Conservation (phyloP, 2,113 vertebrate genomes). For the Chionis minor region DNA sequence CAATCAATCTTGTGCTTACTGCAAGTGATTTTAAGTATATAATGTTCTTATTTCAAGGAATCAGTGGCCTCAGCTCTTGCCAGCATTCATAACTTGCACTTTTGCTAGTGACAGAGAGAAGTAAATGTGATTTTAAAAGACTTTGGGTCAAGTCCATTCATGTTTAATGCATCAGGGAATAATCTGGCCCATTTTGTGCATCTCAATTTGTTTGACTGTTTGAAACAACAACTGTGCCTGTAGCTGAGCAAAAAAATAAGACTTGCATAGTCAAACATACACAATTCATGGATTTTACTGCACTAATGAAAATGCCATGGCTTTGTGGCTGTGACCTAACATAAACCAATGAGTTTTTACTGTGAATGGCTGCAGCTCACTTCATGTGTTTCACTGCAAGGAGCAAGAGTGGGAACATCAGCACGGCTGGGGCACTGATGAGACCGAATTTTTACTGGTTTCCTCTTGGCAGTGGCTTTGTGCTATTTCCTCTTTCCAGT, state of each 20-base stretch:
- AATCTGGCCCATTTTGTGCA: not conserved
- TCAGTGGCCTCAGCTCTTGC: not conserved
- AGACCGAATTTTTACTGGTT: not conserved
- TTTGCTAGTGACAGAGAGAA: not conserved
- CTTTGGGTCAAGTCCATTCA: slow-evolving; percentile 4
- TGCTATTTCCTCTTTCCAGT: not conserved
- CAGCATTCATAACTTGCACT: not conserved
- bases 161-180: not conserved
- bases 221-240: not conserved
- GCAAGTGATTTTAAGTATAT: not conserved
- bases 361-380: not conserved
- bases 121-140: not conserved
- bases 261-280: rapidly evolving
- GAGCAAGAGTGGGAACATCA: not conserved
- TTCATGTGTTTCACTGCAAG: not conserved
- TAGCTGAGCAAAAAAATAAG: not conserved
- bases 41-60: not conserved
- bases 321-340: not conserved
- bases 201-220: not conserved
- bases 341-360: not conserved
- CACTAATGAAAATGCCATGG: not conserved
- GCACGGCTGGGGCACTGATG: not conserved
- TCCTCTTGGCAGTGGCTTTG: not conserved
- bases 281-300: not conserved
- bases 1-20: not conserved